Percentiles rank a stretch among this genome's conserved stretches.
Conservation (phyloP, 2,797 vertebrate species). For the Mormyrus proboscirostris region DNA sequence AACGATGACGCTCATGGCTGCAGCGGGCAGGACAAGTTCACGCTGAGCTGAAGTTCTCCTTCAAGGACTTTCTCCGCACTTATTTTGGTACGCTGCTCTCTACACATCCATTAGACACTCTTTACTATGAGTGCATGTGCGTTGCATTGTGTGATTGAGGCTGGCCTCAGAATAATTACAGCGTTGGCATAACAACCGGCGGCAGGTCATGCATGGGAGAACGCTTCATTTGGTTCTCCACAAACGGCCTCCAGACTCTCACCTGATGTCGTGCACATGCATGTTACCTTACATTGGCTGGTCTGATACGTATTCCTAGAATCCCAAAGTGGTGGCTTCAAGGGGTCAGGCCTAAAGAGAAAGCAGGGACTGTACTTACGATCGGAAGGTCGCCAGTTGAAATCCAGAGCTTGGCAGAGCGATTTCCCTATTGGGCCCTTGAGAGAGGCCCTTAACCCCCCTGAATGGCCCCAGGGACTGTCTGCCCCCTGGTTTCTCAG, state of each 20-base stretch:
- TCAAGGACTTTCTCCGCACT: background rate
- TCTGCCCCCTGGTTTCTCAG: background rate
- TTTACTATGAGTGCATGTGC: background rate
- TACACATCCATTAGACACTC: background rate
- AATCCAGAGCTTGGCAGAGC: background rate
- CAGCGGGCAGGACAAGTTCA: background rate
- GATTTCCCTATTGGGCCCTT: background rate
- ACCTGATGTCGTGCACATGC: background rate
- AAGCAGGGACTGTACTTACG: background rate
- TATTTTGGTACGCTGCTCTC: background rate
- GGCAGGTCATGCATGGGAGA: background rate
- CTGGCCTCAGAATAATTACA: background rate
- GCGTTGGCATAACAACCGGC: conserved; percentile 17
- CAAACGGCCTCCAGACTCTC: background rate
- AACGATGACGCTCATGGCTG: background rate
- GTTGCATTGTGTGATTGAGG: background rate
- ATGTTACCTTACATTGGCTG: background rate
- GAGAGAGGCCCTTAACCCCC: background rate
- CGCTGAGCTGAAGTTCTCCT: background rate
- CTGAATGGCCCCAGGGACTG: background rate
- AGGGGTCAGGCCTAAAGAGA: background rate
- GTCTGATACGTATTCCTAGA: background rate
- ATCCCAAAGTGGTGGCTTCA: background rate
- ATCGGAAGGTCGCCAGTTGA: background rate
- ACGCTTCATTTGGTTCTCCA: background rate